These are phyloP conservation scores for Pherbina coryleti DNA, from an alignment of 2,888 invertebrate genomes.

Conservation along the genomic window DNA sequence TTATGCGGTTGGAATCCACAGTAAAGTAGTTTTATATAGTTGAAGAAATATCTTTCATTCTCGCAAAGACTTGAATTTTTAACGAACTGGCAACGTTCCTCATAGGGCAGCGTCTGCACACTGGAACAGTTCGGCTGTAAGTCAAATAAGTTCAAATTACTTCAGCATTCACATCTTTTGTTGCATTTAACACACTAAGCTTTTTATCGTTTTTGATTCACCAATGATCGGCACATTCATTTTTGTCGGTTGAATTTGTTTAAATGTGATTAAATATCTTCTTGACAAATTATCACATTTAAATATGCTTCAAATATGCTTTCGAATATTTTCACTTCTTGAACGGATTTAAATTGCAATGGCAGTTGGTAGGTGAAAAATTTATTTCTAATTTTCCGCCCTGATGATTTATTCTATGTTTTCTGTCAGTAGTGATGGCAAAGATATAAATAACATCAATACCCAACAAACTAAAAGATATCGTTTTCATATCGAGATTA, in stretches of 20 bases:
- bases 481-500: no score
- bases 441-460: no score
- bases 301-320: no score
- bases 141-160: no score
- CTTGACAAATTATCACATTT: no score
- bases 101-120: slow-evolving; percentile 45
- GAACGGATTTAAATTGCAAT: background rate
- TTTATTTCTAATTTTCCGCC: no score
- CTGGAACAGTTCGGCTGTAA: slow-evolving; percentile 47
- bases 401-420: background rate
- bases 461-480: no score
- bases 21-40: slow-evolving; percentile 67
- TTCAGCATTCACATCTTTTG: background rate
- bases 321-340: background rate
- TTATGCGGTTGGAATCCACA: slow-evolving; percentile 59
- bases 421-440: no score
- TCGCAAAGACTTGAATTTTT: slow-evolving; percentile 60
- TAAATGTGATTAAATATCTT: background rate
- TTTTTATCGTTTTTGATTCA: background rate
- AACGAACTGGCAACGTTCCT: slow-evolving; percentile 67
- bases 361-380: background rate
- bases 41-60: slow-evolving; percentile 56
- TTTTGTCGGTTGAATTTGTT: background rate
- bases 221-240: no score
- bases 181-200: background rate